Evolutionary conservation across 2,113 vertebrate genomes (phyloP), one percentile per base, ranked within the genome.

Genomic region (Solea senegalensis): DNA sequence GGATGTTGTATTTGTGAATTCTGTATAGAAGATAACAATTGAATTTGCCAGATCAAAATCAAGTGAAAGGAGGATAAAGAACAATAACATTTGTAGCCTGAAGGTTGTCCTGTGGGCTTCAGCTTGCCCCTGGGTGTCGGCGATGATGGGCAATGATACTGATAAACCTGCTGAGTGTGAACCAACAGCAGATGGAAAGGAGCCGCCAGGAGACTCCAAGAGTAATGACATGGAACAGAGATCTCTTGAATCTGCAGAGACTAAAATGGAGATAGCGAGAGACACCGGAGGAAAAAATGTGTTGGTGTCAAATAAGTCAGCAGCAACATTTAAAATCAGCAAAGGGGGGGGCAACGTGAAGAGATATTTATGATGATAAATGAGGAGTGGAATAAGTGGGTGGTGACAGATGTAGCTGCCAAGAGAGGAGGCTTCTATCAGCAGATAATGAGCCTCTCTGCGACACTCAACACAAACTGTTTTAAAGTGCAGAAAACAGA

Each of bases 191-290:
- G 85, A 90, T 76, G 83, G 81, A 75, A 45, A 78, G 10, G 64
- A 88, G 57, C 73, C 21, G 3, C 21, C 26, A n/a, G 34, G 34
- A 34, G 34, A 2, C 34, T 48, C n/a, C 48, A 49, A 27, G 67
- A 72, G 72, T 84, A 85, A 91, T 67, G 78, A 74, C 34, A 48
- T 57, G 64, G 71, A 87, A 84, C 69, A 53, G 72, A 85, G 75
- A 62, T 52, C 82, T 74, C 55, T 67, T 64, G 46, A 59, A 7
- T 44, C 7, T 44, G 44, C 21, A 49, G 16, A 26, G n/a, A 9
- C 8, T 52, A 4, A 52, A 52, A 34, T 34, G 3, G 1, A 2
- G 34, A 34, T 34, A 34, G 3, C 13, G 8, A 56, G 28, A 13
- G 54, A 56, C 3, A 34, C 6, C 34, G 28, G 45, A 5, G 16